Base-by-base conservation (phyloP, 2,113 vertebrate species). In the Tachysurus vachellii region DNA sequence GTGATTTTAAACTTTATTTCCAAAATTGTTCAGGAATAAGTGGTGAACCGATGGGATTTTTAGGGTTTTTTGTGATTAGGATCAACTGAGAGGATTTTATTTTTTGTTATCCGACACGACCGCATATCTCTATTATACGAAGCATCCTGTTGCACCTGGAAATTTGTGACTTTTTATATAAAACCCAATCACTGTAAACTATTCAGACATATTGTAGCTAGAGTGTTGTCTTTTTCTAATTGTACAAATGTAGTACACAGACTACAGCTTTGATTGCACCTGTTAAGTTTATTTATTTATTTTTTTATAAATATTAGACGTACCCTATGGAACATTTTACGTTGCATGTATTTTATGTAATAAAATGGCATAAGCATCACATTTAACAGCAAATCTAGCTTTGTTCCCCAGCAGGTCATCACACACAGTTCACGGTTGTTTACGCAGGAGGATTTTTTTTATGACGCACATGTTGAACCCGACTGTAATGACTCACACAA, bases 401-500 rank as follows among this genome's bases (percentile, higher is more conserved):
- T 80, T 56, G 31, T 16, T 57, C 64, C 12, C 42, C 66, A 16
- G 85, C 79, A 50, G 17, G 23, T 71, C 13, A 26, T 56, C 53
- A 56, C 14, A 64, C 1, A 14, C 17, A 14, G 64, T 47, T 21
- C 26, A 50, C 14, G 23, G 3, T 81, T 80, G 66, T 73, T 82
- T 31, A 70, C 50, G 19, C 56, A 76, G 47, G 54, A 62, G 70
- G 79, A 36, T 36, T 36, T 26, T 21, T 53, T 53, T 28, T 75
- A 61, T 82, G 84, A 86, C 79, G 23, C 64, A 70, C 56, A 26
- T 76, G 71, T 66, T 81, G 68, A 77, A 62, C 79, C 59, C 79
- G 31, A 70, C 79, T 23, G 12, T 86, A 73, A 76, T 85, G 77
- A 44, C 79, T 76, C 79, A 31, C 59, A 80, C 73, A 68, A 6